phyloP scores from a whole-genome alignment of 2,888 invertebrate species.

The Microctonus aethiopoides region DNA sequence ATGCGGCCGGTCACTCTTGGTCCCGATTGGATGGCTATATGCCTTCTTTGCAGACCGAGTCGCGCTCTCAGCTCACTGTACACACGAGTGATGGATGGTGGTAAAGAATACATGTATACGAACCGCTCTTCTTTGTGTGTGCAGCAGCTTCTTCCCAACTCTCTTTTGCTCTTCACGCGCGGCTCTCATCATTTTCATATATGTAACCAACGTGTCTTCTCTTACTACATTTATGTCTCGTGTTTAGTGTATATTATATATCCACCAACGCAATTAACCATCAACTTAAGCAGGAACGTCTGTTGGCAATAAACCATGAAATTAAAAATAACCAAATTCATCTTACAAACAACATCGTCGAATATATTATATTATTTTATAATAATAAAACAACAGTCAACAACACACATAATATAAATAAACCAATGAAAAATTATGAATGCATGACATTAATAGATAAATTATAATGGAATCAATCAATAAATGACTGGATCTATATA shows the following conservation, averaged over 20 bases:
- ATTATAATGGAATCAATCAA: too few species aligned
- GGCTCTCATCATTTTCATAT: neutral
- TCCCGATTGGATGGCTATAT: constrained; percentile 39
- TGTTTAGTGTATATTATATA: too few species aligned
- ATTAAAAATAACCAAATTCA: neutral
- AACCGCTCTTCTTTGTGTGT: neutral
- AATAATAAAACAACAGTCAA: too few species aligned
- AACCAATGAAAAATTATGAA: too few species aligned
- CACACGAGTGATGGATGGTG: constrained; percentile 2
- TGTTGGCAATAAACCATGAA: neutral
- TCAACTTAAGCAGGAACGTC: neutral
- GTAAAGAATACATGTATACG: too few species aligned
- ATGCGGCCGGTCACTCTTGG: constrained; percentile 40
- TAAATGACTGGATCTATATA: neutral
- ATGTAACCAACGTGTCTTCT: constrained; percentile 10
- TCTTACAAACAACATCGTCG: too few species aligned
- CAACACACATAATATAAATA: too few species aligned
- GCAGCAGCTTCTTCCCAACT: neutral
- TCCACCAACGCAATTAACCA: neutral
- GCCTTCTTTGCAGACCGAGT: neutral
- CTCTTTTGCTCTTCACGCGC: neutral
- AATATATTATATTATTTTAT: too few species aligned
- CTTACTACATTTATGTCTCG: too few species aligned
- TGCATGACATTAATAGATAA: too few species aligned
- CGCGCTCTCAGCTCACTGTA: neutral